These are phyloP conservation scores for Sternotherus odoratus DNA, from an alignment of 2,797 vertebrate species.

Conservation along the genomic window DNA sequence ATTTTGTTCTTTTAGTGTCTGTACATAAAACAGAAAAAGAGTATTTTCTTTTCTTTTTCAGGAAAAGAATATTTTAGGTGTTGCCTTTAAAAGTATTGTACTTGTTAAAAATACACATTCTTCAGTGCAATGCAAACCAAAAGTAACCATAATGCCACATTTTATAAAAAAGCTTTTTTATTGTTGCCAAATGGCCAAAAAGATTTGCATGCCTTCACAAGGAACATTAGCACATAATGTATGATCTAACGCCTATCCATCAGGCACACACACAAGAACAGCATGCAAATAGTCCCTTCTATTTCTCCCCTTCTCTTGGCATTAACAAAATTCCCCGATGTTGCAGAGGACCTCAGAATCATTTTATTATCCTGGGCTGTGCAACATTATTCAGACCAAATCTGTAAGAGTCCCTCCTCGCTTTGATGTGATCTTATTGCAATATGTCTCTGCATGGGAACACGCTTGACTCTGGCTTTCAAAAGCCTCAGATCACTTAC, in stretches of 20 bases:
- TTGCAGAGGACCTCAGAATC: accelerated
- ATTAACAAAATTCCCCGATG: accelerated
- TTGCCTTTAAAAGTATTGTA: not conserved
- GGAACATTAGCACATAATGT: not conserved
- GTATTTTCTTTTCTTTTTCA: not conserved
- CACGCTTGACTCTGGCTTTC: not conserved
- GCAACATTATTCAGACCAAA: not conserved
- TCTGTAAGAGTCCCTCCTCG: not conserved
- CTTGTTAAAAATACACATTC: not conserved
- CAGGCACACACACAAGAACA: accelerated
- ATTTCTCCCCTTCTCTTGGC: not conserved
- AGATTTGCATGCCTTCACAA: not conserved
- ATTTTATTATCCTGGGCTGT: not conserved
- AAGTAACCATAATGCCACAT: not conserved
- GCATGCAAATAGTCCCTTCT: not conserved
- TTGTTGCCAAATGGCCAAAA: not conserved
- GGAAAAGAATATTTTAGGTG: not conserved
- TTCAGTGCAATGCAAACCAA: not conserved
- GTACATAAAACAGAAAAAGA: not conserved
- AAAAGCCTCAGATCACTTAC: not conserved
- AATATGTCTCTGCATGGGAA: not conserved
- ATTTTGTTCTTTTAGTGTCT: not conserved
- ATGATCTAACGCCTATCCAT: not conserved
- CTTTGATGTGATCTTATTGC: not conserved
- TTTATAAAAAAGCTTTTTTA: not conserved